A percentile compares a stretch with the other conserved stretches of the same genome.
These are phyloP conservation scores for Diogma glabrata DNA, from an alignment of 2,888 invertebrate genomes.

Conservation along the genomic window DNA sequence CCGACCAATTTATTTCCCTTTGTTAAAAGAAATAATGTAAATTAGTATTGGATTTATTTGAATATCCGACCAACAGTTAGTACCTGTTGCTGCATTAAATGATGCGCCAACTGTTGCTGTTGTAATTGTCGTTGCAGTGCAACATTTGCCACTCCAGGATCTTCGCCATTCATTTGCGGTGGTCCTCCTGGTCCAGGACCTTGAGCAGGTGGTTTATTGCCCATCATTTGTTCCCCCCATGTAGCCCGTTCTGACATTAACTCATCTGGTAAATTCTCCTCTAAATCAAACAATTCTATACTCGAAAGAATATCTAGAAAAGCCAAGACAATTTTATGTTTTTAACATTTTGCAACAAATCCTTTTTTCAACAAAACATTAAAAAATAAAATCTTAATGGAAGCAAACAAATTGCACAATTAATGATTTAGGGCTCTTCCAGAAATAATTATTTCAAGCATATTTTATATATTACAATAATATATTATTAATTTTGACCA, in stretches of 20 bases:
- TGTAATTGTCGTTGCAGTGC: constrained; percentile 37
- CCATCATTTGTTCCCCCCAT: constrained; percentile 58
- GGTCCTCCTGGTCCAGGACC: constrained; percentile 66
- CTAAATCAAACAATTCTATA: constrained; percentile 78
- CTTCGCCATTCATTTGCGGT: constrained; percentile 60
- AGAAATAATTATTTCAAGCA: too few species aligned
- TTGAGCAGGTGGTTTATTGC: constrained; percentile 68
- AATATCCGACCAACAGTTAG: constrained; percentile 13
- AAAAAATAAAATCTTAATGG: too few species aligned
- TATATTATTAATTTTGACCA: too few species aligned
- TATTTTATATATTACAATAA: too few species aligned
- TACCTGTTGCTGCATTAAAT: constrained; percentile 50
- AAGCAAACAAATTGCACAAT: too few species aligned
- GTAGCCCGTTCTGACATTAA: constrained; percentile 62
- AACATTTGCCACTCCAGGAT: constrained; percentile 27
- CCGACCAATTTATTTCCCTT: constrained; percentile 33
- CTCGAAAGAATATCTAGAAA: constrained; percentile 67
- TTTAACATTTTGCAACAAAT: constrained; percentile 14
- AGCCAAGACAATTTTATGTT: too few species aligned
- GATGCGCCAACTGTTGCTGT: constrained; percentile 51
- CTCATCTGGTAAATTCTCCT: constrained; percentile 87
- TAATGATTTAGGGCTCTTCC: too few species aligned
- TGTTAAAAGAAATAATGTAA: neutral
- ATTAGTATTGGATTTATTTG: neutral
- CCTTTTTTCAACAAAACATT: constrained; percentile 11